Evolutionary conservation across 2,888 invertebrate species (phyloP).

Genomic region (Boloria selene): DNA sequence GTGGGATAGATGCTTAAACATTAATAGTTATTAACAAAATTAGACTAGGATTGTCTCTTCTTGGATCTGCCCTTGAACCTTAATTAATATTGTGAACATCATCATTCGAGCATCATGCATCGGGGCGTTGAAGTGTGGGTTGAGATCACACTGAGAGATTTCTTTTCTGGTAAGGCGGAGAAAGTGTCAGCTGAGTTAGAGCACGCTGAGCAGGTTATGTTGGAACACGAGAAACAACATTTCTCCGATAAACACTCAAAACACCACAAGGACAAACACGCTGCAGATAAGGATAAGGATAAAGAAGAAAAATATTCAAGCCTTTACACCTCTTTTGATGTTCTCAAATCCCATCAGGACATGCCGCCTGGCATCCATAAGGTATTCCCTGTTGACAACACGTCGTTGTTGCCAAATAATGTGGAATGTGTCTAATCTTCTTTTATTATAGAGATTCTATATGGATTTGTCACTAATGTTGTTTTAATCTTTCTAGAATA

Average conservation of each 20-base stretch:
- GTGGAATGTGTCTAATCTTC: constrained; percentile 35
- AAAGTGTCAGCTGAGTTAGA: constrained; percentile 77
- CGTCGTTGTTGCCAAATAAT: constrained; percentile 31
- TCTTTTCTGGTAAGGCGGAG: constrained; percentile 81
- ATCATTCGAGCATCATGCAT: constrained; percentile 60
- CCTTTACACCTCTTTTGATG: constrained; percentile 74
- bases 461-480: constrained; percentile 37
- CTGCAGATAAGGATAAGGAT: constrained; percentile 61
- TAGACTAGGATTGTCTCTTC: constrained; percentile 18
- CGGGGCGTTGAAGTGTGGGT: constrained; percentile 44
- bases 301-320: constrained; percentile 69
- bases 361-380: constrained; percentile 67
- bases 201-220: constrained; percentile 81
- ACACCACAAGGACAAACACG: constrained; percentile 54
- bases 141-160: constrained; percentile 69
- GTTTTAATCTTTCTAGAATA: constrained; percentile 1
- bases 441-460: constrained; percentile 21
- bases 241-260: constrained; percentile 64
- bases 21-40: neutral
- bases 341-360: constrained; percentile 69
- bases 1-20: neutral
- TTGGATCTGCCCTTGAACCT: constrained; percentile 33
- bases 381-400: constrained; percentile 63
- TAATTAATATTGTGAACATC: constrained; percentile 61
- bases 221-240: constrained; percentile 75